Evolutionary conservation across 2,797 vertebrate genomes (phyloP), one percentile per base, ranked within the genome.

Genomic region (Darevskia nairensis): DNA sequence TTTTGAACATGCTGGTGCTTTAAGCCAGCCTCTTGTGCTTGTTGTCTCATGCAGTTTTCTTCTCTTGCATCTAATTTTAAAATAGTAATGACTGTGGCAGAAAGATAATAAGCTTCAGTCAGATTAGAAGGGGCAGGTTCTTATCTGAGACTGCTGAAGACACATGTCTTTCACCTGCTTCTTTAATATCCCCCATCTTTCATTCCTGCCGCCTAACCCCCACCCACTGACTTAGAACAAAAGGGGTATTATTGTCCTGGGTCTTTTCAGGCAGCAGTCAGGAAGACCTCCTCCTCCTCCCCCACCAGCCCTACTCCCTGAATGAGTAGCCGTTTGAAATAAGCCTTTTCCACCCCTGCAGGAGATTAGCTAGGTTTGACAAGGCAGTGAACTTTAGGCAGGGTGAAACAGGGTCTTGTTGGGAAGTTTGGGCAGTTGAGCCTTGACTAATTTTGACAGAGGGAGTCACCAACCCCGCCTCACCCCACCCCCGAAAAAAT

Each of bases 121-220:
- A 96, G 97, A 97, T 96, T 96, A 97, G 96, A 96, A 96, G 96
- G 96, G 96, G 95, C 96, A 92, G 94, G 94, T 94, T 96, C 97
- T 97, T 97, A 97, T 97, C 97, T 95, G 91, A 87, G 95, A 85
- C 96, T 92, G 96, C 96, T 95, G 96, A 97, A 96, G 95, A 96
- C 96, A 95, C 96, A 95, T 92, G 96, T 95, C 96, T 96, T 97
- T 97, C 97, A 97, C 97, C 97, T 97, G 97, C 97, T 97, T 95
- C 96, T 96, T 97, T 96, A 97, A 97, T 97, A 97, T 96, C 95
- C 95, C 96, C 96, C 96, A 96, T 95, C 96, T 96, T 95, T 96
- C 96, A 96, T 94, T 96, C 94, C 94, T 95, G 94, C 96, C 93
- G 95, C 96, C 92, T 95, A 96, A 92, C 97, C 96, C 96, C 95